Evolutionary conservation across 2,113 vertebrate species (phyloP).

Genomic region (Diadophis punctatus): DNA sequence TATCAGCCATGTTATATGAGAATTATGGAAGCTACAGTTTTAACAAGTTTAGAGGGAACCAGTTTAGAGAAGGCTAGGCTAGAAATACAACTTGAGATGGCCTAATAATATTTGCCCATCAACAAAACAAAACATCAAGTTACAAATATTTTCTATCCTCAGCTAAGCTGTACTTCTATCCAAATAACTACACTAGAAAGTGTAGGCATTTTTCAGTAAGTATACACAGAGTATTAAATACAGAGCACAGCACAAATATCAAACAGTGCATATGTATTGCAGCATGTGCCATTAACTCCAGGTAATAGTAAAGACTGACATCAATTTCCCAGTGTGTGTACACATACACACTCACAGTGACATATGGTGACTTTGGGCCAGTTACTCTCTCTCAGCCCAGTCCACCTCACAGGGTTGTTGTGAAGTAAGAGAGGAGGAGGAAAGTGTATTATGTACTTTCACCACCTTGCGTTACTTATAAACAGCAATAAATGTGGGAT

Average conservation of each 20-base stretch:
- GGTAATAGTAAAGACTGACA: no score
- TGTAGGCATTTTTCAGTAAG: neutral
- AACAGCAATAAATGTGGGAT: neutral
- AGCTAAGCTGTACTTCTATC: neutral
- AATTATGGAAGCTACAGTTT: neutral
- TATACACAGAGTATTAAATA: neutral
- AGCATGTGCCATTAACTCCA: neutral
- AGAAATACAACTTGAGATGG: neutral
- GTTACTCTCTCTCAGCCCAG: neutral
- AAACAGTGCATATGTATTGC: no score
- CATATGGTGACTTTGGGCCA: neutral
- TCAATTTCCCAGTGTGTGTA: neutral
- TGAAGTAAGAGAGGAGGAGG: neutral
- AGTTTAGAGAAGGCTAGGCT: neutral
- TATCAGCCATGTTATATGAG: neutral
- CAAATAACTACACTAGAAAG: neutral
- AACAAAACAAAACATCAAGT: neutral
- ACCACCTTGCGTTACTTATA: neutral
- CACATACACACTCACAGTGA: neutral
- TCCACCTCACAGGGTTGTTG: neutral
- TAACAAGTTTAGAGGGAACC: neutral
- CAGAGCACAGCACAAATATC: neutral
- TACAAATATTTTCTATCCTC: neutral
- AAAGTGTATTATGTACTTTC: neutral
- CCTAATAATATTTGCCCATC: neutral